Percentiles rank a stretch among this genome's conserved stretches.
Evolutionary conservation across 1,140 invertebrate species (phyloP).

Genomic region (Lerema accius): DNA sequence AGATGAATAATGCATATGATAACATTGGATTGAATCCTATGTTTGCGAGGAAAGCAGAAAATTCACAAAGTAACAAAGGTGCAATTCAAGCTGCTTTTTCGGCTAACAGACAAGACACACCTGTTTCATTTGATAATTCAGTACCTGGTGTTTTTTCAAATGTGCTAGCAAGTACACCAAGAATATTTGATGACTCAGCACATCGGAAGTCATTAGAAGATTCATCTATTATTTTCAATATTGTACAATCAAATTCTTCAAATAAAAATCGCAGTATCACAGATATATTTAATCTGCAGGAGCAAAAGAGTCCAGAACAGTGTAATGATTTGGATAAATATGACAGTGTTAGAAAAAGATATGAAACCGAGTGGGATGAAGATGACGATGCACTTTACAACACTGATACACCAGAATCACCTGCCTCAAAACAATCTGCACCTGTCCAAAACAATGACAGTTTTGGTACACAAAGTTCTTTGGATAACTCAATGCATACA

Average conservation of each 20-base stretch:
- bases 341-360: conserved; percentile 55
- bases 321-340: conserved; percentile 54
- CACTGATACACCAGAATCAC: conserved; percentile 46
- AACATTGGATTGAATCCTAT: conserved; percentile 4
- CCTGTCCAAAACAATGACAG: conserved; percentile 29
- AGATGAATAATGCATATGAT: not conserved
- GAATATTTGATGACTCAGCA: conserved; percentile 46
- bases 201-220: conserved; percentile 38
- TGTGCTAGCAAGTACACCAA: not conserved
- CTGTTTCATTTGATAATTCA: conserved; percentile 15
- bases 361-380: conserved; percentile 70
- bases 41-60: conserved; percentile 5
- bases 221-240: conserved; percentile 60
- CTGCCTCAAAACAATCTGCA: conserved; percentile 13
- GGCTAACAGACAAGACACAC: conserved; percentile 5
- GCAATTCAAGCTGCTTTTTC: conserved; percentile 2
- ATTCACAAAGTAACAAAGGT: conserved; percentile 2
- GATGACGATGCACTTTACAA: conserved; percentile 80
- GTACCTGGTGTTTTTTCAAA: not conserved
- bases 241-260: conserved; percentile 59
- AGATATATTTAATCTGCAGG: conserved; percentile 68
- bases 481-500: conserved; percentile 53
- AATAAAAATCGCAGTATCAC: conserved; percentile 71
- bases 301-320: conserved; percentile 51
- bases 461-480: conserved; percentile 43